Evolutionary conservation across 1,140 invertebrate species (phyloP), one percentile per base, ranked within the genome.

Genomic region (Drosophila santomea): DNA sequence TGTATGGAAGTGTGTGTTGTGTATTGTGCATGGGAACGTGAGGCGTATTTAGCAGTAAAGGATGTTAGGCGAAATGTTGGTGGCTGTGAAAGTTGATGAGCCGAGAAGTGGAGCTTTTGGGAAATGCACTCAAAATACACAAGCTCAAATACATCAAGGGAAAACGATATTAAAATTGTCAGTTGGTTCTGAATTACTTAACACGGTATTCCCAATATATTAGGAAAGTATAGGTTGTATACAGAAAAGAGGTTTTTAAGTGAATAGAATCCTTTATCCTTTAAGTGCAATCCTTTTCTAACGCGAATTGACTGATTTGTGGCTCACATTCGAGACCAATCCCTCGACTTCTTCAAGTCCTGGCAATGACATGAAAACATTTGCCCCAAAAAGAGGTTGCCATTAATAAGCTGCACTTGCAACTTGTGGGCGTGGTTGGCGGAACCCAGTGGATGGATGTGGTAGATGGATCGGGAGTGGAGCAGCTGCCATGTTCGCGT

Each of bases 401-500:
- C 88, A 88, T 88, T 86, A 86, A 86, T 88, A 79, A 85, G 43
- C 52, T 47, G 41, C 47, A 51, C 36, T 67, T 35, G 61, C 45
- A 32, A 4, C 3, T 32, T 28, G 20, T 10, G 41, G 74, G 28
- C 38, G 39, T 41, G 35, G 15, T n/a, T 32, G 35, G 41, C 17
- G 43, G 43, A 17, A 45, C 10, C 43, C 43, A 45, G 17, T 20
- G 35, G 14, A 51, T 20, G 35, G 14, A 51, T 35, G 3, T 32
- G 47, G 14, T 14, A 17, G 15, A 14, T 69, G 66, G 15, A 47
- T 39, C 35, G 48, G 17, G n/a, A 56, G 35, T 20, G 67, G 20
- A 41, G 64, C 64, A 71, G 67, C 64, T 71, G 64, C 64, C 67
- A 69, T 45, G 35, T 28, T 67, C 47, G 23, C 62, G 50, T 47